These are phyloP conservation scores for Scomber colias DNA, from an alignment of 2,113 vertebrate species.

Conservation along the genomic window DNA sequence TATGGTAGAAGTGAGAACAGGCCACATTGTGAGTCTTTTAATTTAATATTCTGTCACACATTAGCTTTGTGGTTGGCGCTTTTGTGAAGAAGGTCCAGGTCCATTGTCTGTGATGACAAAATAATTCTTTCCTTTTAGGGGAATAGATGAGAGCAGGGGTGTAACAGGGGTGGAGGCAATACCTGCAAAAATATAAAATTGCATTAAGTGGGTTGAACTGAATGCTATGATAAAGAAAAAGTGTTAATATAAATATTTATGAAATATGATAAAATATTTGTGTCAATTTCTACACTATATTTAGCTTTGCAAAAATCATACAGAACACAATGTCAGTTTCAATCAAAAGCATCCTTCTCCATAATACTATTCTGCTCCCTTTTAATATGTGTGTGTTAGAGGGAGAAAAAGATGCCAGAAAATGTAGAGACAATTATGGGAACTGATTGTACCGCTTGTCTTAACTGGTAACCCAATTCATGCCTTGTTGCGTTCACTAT, in stretches of 20 bases:
- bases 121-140: slow-evolving; percentile 90
- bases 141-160: slow-evolving; percentile 92
- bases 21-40: not conserved
- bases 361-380: no score
- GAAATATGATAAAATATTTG: not conserved
- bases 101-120: slow-evolving; percentile 93
- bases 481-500: no score
- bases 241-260: not conserved
- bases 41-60: not conserved
- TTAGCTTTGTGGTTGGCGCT: slow-evolving; percentile 51
- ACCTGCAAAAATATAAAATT: slow-evolving; percentile 80
- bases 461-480: not conserved
- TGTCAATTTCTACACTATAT: no score
- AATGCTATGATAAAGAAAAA: not conserved
- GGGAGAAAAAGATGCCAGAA: not conserved
- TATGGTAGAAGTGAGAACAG: not conserved
- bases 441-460: not conserved
- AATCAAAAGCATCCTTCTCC: no score
- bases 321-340: no score
- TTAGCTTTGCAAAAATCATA: no score
- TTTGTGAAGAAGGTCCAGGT: slow-evolving; percentile 46
- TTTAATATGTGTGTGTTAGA: no score
- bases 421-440: not conserved
- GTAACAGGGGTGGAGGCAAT: slow-evolving; percentile 91
- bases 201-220: not conserved